A percentile compares a stretch with the other conserved stretches of the same genome.
phyloP scores from a whole-genome alignment of 1,140 invertebrate species.

The Formica selysi region DNA sequence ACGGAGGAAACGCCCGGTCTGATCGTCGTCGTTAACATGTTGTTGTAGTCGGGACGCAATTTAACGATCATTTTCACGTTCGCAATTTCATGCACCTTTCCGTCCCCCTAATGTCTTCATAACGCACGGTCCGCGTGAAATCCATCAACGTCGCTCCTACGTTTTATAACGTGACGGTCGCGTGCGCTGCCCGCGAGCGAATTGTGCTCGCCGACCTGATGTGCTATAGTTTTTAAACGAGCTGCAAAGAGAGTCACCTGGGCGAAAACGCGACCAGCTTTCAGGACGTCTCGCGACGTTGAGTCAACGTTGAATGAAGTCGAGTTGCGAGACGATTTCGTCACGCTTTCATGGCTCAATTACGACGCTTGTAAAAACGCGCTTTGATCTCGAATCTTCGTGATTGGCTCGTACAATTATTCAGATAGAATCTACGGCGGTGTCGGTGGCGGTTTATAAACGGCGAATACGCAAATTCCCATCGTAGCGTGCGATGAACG shows the following conservation, averaged over 20 bases:
- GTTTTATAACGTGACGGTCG: constrained; percentile 63
- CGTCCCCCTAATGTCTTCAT: constrained; percentile 64
- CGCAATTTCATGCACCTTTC: constrained; percentile 67
- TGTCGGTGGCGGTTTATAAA: background rate
- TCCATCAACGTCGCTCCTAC: constrained; percentile 53
- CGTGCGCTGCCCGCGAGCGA: constrained; percentile 48
- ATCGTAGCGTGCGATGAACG: background rate
- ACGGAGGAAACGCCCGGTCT: constrained; percentile 32
- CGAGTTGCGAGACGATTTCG: constrained; percentile 38
- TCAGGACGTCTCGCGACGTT: constrained; percentile 9
- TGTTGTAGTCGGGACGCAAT: constrained; percentile 56
- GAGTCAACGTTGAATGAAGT: constrained; percentile 14
- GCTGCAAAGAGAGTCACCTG: background rate
- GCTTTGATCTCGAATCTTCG: constrained; percentile 29
- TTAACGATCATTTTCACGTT: constrained; percentile 66
- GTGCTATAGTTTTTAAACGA: constrained; percentile 41
- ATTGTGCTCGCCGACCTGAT: constrained; percentile 27
- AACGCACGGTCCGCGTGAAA: constrained; percentile 42
- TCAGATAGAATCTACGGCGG: constrained; percentile 27
- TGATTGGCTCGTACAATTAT: constrained; percentile 17
- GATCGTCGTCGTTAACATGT: constrained; percentile 68
- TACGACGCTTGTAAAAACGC: constrained; percentile 29
- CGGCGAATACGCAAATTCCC: constrained; percentile 4
- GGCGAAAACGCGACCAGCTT: constrained; percentile 3
- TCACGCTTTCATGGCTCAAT: constrained; percentile 55